A percentile compares a stretch with the other conserved stretches of the same genome.
phyloP scores from a whole-genome alignment of 2,113 vertebrate genomes.

The Heterochromis multidens region DNA sequence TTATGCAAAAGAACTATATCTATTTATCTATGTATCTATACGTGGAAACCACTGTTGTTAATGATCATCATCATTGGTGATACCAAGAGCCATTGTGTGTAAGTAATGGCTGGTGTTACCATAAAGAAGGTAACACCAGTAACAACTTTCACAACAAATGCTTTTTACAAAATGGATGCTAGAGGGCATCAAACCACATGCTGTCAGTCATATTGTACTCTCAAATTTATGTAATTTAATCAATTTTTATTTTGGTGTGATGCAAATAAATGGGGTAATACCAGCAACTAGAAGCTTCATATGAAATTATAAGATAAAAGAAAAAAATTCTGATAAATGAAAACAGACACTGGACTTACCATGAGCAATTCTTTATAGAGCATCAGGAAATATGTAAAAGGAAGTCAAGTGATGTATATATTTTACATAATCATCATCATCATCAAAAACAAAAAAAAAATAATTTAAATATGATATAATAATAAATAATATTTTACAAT shows the following conservation, averaged over 20 bases:
- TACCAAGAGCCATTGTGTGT: background rate
- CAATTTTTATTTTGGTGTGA: background rate
- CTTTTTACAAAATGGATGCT: background rate
- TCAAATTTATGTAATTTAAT: background rate
- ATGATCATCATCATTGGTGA: background rate
- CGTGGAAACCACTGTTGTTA: background rate
- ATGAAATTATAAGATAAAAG: background rate
- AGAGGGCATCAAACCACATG: background rate
- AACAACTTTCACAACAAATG: background rate
- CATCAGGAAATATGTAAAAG: background rate
- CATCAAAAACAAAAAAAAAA: no score
- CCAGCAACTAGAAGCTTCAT: background rate
- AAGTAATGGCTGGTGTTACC: background rate
- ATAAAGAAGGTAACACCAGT: background rate
- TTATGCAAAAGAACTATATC: no score
- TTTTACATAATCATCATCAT: no score
- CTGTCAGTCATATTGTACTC: background rate
- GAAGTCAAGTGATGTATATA: no score
- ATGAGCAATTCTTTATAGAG: background rate
- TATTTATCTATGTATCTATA: no score
- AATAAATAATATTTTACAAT: background rate
- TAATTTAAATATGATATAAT: no score
- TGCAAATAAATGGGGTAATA: background rate
- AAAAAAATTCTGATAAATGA: background rate
- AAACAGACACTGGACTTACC: background rate